phyloP scores from a whole-genome alignment of 2,113 vertebrate genomes.

The mouse (Mus musculus) region DNA sequence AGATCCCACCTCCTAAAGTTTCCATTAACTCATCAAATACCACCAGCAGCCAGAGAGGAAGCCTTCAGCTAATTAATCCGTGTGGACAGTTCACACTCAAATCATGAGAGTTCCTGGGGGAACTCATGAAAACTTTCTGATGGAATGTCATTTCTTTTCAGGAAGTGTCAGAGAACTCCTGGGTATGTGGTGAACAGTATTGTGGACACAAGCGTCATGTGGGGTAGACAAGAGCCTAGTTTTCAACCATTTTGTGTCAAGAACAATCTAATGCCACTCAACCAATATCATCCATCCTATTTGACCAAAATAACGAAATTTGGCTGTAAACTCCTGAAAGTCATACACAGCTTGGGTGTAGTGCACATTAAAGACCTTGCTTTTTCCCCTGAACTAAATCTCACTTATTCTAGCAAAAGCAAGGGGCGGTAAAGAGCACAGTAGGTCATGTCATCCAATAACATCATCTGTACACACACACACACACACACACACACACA shows the following conservation, averaged over 20 bases:
- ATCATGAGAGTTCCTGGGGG: not conserved
- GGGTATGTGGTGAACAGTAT: rapidly evolving
- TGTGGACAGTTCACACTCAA: not conserved
- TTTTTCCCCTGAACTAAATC: not conserved
- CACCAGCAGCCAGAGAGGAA: not conserved
- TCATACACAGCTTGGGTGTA: not conserved
- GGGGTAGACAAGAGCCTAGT: not conserved
- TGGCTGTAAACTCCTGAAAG: not conserved
- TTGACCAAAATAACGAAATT: not conserved
- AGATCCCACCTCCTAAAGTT: not conserved
- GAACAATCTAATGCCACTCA: not conserved
- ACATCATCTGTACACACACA: not conserved
- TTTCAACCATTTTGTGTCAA: too few species aligned
- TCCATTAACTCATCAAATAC: not conserved
- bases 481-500: too few species aligned
- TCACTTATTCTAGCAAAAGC: not conserved
- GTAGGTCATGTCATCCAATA: too few species aligned
- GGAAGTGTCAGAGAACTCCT: rapidly evolving
- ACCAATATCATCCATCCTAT: too few species aligned
- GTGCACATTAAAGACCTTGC: not conserved
- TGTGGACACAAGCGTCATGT: rapidly evolving
- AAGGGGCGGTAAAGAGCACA: not conserved
- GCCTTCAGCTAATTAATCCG: not conserved
- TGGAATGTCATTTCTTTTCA: not conserved
- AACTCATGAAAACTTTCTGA: not conserved